These are phyloP conservation scores for Orthosia cruda DNA, from an alignment of 2,888 invertebrate species.

Conservation along the genomic window DNA sequence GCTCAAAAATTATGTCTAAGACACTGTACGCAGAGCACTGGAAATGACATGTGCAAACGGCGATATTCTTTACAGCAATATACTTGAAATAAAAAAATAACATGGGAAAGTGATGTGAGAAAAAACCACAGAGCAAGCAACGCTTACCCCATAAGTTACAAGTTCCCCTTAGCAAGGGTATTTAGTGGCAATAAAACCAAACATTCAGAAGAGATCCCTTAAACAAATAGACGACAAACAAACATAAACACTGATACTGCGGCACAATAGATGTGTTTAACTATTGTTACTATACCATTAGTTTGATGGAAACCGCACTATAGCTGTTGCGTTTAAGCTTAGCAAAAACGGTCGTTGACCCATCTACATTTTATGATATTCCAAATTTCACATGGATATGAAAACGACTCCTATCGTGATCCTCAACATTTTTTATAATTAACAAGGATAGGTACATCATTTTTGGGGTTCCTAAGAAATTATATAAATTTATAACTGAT, in stretches of 20 bases:
- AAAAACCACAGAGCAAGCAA: conserved; percentile 41
- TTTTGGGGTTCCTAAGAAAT: too few relatives aligned
- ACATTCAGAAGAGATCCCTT: conserved; percentile 76
- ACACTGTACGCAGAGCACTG: background rate
- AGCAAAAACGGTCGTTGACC: too few relatives aligned
- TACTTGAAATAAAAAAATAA: background rate
- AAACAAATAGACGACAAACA: conserved; percentile 79
- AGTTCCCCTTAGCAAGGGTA: conserved; percentile 55
- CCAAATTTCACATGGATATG: too few relatives aligned
- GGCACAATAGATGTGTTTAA: conserved; percentile 78
- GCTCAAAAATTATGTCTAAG: background rate
- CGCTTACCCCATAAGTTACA: conserved; percentile 42
- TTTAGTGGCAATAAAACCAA: conserved; percentile 75
- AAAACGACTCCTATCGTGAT: too few relatives aligned
- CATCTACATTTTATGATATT: too few relatives aligned
- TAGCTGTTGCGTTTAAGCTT: too few relatives aligned
- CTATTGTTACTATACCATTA: conserved; percentile 75
- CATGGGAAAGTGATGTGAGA: background rate
- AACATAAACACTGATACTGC: conserved; percentile 68
- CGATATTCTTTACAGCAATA: background rate
- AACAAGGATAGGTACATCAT: too few relatives aligned
- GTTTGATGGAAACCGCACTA: conserved; percentile 66
- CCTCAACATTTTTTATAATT: too few relatives aligned
- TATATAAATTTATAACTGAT: too few relatives aligned
- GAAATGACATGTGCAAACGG: background rate